Base-by-base conservation (phyloP, 2,113 vertebrate species). In the Upupa epops region DNA sequence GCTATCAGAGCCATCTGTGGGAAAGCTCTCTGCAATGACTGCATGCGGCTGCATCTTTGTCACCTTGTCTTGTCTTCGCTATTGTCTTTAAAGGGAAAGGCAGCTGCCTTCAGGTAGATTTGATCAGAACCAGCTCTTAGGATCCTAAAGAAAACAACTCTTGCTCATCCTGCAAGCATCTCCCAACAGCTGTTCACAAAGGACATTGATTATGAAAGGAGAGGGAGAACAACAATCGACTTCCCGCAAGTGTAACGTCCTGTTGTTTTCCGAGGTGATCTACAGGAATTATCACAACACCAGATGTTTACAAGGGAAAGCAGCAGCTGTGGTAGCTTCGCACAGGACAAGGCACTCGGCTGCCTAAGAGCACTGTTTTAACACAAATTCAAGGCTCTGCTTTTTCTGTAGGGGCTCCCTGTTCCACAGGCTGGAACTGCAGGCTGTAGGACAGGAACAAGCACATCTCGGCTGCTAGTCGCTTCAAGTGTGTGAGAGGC, bases 271-370 rank as follows among this genome's bases (percentile, higher is more conserved):
- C 19, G 24, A 75, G 80, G 86, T 88, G 84, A 86, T 63, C 49
- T 32, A 49, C 17, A 92, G 66, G n/a, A 65, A 63, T 92, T 92
- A 95, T 55, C 92, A 94, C 83, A 88, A 79, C 82, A 81, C 86
- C 90, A 95, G 88, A 89, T 92, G 86, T 86, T 84, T 65, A 88
- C 49, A 36, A 68, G 48, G 20, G 64, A 19, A 85, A 83, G 28
- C 28, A 88, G 51, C 86, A 76, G 42, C 72, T 19, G 55, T 29
- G 68, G 25, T 49, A 45, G 74, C 76, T 76, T 20, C 46, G 66
- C 42, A 58, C 63, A 88, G 77, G 77, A 86, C 17, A 51, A 93
- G 66, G 37, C 63, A 49, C 49, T 15, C 54, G 69, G 61, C 51
- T 46, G 88, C 55, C 71, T 32, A 64, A 82, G 55, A 31, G 32